Percentiles rank a stretch among this genome's conserved stretches.
Conservation (phyloP, 2,113 vertebrate species). For the Ceyx cyanopectus region DNA sequence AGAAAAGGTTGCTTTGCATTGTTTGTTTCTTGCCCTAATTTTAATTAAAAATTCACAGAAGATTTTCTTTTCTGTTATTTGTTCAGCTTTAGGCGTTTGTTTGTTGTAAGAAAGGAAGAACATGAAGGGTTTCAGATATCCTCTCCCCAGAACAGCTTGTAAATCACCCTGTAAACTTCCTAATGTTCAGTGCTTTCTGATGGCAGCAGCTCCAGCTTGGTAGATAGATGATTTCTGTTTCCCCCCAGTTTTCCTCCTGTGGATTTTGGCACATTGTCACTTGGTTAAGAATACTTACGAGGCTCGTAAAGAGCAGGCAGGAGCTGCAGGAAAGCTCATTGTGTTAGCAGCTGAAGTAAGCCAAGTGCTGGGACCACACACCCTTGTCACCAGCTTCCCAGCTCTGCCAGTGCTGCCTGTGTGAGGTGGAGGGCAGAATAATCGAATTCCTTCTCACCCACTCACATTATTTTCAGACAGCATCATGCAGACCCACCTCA, state of each 20-base stretch:
- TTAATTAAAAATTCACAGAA: neutral
- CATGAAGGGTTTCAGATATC: neutral
- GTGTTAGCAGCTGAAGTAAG: neutral
- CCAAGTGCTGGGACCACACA: neutral
- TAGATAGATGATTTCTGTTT: neutral
- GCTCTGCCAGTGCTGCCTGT: neutral
- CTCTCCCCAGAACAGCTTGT: neutral
- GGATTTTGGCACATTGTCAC: neutral
- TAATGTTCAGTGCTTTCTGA: neutral
- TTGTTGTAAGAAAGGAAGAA: neutral
- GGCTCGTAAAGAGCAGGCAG: neutral
- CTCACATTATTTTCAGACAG: rapidly evolving
- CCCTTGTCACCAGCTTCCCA: neutral
- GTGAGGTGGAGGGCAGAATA: neutral
- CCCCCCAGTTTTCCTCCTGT: neutral
- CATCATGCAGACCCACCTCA: neutral
- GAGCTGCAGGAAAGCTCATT: neutral
- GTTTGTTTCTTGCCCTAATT: neutral
- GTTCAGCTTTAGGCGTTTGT: neutral
- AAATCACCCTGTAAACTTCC: neutral
- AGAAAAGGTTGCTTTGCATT: neutral
- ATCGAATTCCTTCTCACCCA: neutral
- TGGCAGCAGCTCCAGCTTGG: neutral
- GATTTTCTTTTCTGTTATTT: neutral
- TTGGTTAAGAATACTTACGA: neutral